Conservation (phyloP, 2,113 vertebrate genomes). For the Emydocephalus ijimae region DNA sequence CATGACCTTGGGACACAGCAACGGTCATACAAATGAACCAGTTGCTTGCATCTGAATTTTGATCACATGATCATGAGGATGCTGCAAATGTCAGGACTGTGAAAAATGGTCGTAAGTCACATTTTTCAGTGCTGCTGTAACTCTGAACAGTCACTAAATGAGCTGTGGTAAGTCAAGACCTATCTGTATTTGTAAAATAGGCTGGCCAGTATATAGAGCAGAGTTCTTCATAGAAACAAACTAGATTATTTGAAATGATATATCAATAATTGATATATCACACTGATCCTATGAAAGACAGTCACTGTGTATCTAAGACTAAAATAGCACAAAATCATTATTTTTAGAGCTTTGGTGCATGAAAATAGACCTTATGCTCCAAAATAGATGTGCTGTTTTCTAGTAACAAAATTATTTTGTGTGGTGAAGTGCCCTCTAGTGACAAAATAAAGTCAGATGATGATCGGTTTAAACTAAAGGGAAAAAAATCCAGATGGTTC, state of each 20-base stretch:
- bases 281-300: background rate
- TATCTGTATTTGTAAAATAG: background rate
- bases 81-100: background rate
- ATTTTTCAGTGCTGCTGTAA: background rate
- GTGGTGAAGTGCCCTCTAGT: slow-evolving; percentile 75
- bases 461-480: slow-evolving; percentile 10
- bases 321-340: background rate
- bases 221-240: background rate
- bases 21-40: too few relatives aligned
- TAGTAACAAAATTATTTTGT: slow-evolving; percentile 55
- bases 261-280: background rate
- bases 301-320: background rate
- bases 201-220: background rate
- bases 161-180: background rate
- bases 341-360: background rate
- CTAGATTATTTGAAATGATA: background rate
- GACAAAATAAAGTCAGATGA: slow-evolving; percentile 57
- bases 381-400: slow-evolving; percentile 32
- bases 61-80: background rate
- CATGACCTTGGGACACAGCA: background rate
- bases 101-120: background rate
- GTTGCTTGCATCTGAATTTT: too few relatives aligned
- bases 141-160: background rate
- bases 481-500: background rate
- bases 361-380: background rate